Base-by-base conservation (phyloP, 37 sponge, comb jelly and placozoan species). In the Theonella swinhoei region DNA sequence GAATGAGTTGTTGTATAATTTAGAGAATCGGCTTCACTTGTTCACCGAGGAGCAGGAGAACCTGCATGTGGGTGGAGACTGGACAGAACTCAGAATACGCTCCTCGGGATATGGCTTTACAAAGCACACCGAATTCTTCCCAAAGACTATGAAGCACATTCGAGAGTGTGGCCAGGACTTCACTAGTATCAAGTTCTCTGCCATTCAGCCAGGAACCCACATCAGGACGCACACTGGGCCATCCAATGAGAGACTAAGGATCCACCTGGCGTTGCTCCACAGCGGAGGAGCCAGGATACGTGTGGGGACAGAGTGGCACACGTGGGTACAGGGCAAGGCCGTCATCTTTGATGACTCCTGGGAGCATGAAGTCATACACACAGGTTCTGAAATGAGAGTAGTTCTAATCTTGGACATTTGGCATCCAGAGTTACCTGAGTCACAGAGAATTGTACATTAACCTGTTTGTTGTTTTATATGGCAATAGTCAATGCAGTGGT, bases 341-440 rank as follows among this genome's bases (percentile, higher is more conserved):
- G 90, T 93, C 47, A 88, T 96, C 17, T 96, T 96, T 71, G 96
- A 96, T 61, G 96, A 96, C 81, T 93, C 93, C 28, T 96, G 91
- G 88, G 96, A 96, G 42, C 96, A 96, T 65, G 96, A 96, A 66
- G 96, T 96, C 8, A 75, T 90, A 0, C 89, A 96, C 42, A 71
- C 70, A 5, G 96, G 96, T 0, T 68, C 60, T 0, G 76, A 90
- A 0, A 81, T 81, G 38, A 72, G 96, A 54, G 91, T 80, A 9
- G 93, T 96, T 0, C 87, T 96, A 22, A 96, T 96, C 1, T 58
- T 93, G 76, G 96, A 96, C 75, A 89, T 96, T 29, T 96, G 96
- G 96, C 96, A 96, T 47, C 96, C 96, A 0, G 91, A 93, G 35
- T 80, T 96, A 3, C 96, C 96, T 0, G 37, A 76, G 29, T 42